phyloP scores from a whole-genome alignment of 1,140 invertebrate genomes.

The Caenorhabditis elegans region DNA sequence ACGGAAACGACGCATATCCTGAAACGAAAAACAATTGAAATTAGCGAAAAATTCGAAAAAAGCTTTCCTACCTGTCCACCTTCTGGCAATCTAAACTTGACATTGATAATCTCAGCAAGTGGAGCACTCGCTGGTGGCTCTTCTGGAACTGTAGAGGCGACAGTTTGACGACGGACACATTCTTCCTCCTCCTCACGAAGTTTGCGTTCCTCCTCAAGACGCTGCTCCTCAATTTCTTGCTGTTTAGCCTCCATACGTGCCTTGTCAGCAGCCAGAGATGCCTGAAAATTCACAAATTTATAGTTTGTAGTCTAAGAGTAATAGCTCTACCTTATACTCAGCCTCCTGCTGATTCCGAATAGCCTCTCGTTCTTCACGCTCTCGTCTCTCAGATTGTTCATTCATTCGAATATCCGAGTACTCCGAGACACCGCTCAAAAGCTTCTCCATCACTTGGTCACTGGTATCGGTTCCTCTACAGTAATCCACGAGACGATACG shows the following conservation, averaged over 20 bases:
- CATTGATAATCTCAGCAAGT: background rate
- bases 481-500: conserved; percentile 1
- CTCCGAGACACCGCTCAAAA: conserved; percentile 6
- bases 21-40: background rate
- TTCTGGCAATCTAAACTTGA: conserved; percentile 38
- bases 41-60: too few species aligned
- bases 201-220: conserved; percentile 7
- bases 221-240: conserved; percentile 31
- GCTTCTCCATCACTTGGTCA: conserved; percentile 28
- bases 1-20: conserved; percentile 41
- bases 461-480: conserved; percentile 4
- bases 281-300: background rate
- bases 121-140: conserved; percentile 24
- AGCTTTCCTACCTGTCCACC: conserved; percentile 14
- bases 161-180: background rate
- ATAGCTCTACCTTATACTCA: background rate
- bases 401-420: background rate
- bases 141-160: conserved; percentile 17
- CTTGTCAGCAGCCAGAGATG: conserved; percentile 21
- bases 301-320: background rate
- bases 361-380: conserved; percentile 28
- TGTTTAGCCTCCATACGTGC: conserved; percentile 19
- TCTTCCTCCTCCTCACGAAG: conserved; percentile 12
- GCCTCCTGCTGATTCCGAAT: conserved; percentile 26
- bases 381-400: background rate